Percentiles rank a stretch among this genome's conserved stretches.
phyloP scores from a whole-genome alignment of 2,797 vertebrate species.

The Sus cebifrons region DNA sequence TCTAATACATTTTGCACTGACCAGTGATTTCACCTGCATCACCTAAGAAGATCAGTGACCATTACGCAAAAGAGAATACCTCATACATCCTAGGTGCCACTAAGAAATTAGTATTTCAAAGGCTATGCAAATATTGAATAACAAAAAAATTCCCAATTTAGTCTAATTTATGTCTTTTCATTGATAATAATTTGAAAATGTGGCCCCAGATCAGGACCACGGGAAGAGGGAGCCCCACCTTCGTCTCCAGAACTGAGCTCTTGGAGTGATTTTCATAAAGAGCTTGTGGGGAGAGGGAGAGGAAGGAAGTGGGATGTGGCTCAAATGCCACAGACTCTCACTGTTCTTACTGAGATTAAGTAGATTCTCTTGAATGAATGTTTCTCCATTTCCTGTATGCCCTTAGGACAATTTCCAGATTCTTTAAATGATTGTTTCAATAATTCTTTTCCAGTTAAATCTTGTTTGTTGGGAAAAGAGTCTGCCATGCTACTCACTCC shows the following conservation, averaged over 20 bases:
- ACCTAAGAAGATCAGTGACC: no score
- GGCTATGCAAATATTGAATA: no score
- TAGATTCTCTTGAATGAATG: constrained; percentile 12
- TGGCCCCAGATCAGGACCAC: not conserved
- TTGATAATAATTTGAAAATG: not conserved
- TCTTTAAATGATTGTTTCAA: not conserved
- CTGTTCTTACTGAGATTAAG: not conserved
- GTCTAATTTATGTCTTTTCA: no score
- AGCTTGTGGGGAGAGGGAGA: not conserved
- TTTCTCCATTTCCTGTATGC: constrained; percentile 9
- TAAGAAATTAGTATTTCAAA: no score
- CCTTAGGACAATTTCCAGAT: not conserved
- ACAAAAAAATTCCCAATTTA: no score
- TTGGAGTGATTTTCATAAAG: not conserved
- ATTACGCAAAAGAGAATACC: no score
- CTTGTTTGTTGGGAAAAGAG: not conserved
- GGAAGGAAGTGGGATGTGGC: not conserved
- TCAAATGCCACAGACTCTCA: not conserved
- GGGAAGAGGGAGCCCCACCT: not conserved
- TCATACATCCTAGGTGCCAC: no score
- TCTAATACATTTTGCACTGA: no score
- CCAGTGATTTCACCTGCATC: no score
- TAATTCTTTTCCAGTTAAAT: not conserved
- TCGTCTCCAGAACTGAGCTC: not conserved
- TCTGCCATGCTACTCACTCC: not conserved